Evolutionary conservation across 2,888 invertebrate genomes (phyloP), one percentile per base, ranked within the genome.

Genomic region (Caenorhabditis sp.): DNA sequence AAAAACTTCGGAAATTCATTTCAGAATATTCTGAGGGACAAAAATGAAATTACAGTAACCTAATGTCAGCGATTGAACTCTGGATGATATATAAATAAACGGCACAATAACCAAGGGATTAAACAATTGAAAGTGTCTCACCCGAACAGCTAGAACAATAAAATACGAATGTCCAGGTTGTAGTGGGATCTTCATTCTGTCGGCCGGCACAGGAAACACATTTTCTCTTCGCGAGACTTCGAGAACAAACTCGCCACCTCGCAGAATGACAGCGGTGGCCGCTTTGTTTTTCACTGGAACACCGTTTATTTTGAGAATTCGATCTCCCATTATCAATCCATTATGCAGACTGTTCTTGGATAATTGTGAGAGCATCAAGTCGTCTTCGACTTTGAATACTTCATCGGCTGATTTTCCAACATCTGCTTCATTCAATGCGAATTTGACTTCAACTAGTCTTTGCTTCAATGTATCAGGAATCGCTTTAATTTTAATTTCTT

Each of bases 311-410:
- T 61, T 61, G n/a, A 31, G n/a, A 21, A 61, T 52, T 27, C 43
- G 10, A 53, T 61, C 61, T 14, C 61, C 61, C 23, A 67, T 50
- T 20, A 72, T 72, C 25, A 72, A 36, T 43, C 72, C 72, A 59
- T 68, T 72, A 36, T n/a, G 56, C 23, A 50, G 61, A 8, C 67
- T 67, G 5, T 36, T 49, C 12, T 21, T 20, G 25, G 72, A 67
- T 23, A 72, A 38, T 21, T 49, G 49, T 1, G 23, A 31, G 12
- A 72, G 21, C 53, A 58, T 38, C 36, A 54, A n/a, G 23, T 64
- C 59, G 7, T 62, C 63, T 1, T 64, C 62, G 10, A 65, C 36
- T 53, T 59, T 59, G 36, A 59, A 31, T 7, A 49, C 38, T n/a
- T 59, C 59, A 10, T 59, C 59, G 1, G 25, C 14, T 4, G 38